Base-by-base conservation (phyloP, 2,113 vertebrate genomes). In the Uropsilus gracilis region DNA sequence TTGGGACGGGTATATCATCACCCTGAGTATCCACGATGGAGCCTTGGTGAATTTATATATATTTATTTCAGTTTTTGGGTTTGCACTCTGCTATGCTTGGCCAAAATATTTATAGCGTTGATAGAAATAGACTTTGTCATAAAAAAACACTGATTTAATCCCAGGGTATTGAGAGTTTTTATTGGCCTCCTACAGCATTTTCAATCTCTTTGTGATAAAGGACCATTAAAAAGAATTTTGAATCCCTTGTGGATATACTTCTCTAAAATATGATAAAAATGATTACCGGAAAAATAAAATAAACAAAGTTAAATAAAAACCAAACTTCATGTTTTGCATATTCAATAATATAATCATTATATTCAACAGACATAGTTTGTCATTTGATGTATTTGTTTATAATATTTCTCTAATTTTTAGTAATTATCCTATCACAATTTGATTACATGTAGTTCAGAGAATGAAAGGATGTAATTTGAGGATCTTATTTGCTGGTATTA, bases 61-160 rank as follows among this genome's bases (percentile, higher is more conserved):
- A 48, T 92, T 86, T 92, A n/a, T 76, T 94, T 80, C 37, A 39
- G 28, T 69, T 12, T 92, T 42, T 89, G 11, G 6, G 4, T 30
- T 94, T 82, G 30, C 9, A 16, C 22, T 94, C 44, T 73, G 8
- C 50, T 86, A 22, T 37, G 13, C 32, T 89, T 80, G 39, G 68
- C 1, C 1, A 76, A 94, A 92, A 68, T 92, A 72, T 73, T 77
- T 86, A 11, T 73, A 78, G 18, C 88, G 76, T 37, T 94, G 44
- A 53, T 63, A 86, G 63, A 95, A 95, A 92, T 64, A 95, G 61
- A 57, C 3, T 34, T 63, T 89, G n/a, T 90, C 18, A 78, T 39
- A 53, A 83, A 68, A 76, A 95, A 93, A 77, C n/a, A 6, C 59
- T 72, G 50, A 94, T 73, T 90, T 89, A 83, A 86, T 20, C 5